phyloP scores from a whole-genome alignment of 2,797 vertebrate species.

The Cephalopachus bancanus region DNA sequence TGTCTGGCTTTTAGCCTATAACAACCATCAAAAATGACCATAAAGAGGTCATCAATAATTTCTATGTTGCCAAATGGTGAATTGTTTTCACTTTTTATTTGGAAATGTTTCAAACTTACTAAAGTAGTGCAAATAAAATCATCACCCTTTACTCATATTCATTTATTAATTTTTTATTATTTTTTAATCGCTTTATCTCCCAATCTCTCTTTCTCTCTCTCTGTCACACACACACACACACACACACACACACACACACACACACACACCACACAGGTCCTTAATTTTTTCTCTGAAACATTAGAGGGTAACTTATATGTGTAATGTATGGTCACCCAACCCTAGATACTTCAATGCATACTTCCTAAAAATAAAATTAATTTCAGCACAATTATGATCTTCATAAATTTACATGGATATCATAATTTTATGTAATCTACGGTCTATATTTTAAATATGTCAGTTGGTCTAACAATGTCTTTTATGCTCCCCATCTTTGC shows the following conservation, averaged over 20 bases:
- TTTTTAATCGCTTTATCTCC: no score
- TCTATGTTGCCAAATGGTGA: neutral
- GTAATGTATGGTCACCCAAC: neutral
- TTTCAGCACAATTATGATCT: neutral
- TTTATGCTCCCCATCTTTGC: neutral
- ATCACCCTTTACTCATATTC: neutral
- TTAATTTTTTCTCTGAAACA: neutral
- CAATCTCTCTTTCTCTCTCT: neutral
- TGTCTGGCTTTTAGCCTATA: neutral
- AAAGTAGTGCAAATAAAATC: neutral
- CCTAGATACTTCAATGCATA: neutral
- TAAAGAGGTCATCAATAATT: neutral
- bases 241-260: neutral
- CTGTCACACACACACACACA: neutral
- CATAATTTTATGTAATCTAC: neutral
- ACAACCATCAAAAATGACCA: neutral
- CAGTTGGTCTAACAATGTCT: neutral
- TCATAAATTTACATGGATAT: neutral
- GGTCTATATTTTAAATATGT: neutral
- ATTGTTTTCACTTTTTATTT: neutral
- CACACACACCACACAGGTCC: no score
- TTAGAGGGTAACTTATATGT: neutral
- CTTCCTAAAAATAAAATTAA: neutral
- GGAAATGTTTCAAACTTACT: neutral
- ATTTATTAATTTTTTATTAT: neutral